phyloP scores from a whole-genome alignment of 2,797 vertebrate genomes.

The Thripadectes ignobilis region DNA sequence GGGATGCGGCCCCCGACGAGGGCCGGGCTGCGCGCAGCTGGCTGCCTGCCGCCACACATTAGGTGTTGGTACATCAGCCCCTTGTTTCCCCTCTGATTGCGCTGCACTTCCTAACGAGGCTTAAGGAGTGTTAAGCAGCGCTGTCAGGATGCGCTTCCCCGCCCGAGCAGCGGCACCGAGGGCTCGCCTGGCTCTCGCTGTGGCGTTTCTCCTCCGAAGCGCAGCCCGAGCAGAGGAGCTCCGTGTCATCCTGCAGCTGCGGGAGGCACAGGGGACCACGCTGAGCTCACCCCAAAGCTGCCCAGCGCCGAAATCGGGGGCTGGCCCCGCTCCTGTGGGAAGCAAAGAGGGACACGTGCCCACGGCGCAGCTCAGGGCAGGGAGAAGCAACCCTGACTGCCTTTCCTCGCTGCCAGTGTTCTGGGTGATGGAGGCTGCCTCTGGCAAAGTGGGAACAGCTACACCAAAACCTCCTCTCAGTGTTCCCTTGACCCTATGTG shows the following conservation, averaged over 20 bases:
- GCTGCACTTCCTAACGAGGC: background rate
- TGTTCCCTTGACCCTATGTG: background rate
- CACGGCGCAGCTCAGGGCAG: background rate
- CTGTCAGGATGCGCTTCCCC: background rate
- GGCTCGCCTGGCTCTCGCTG: background rate
- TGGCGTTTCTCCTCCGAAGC: accelerated
- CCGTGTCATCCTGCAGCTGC: accelerated
- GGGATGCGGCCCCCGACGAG: background rate
- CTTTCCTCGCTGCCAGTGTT: background rate
- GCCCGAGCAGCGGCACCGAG: background rate
- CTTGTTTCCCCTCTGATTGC: background rate
- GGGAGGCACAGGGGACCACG: background rate
- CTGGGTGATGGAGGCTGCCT: background rate
- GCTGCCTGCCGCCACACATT: background rate
- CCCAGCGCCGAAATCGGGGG: too few relatives aligned
- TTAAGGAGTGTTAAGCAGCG: background rate
- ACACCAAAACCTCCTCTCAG: background rate
- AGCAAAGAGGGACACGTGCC: accelerated
- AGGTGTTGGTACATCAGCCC: background rate
- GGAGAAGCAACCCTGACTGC: background rate
- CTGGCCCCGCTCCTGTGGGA: accelerated
- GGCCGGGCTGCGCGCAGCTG: background rate
- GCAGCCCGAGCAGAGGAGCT: background rate
- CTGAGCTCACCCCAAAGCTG: accelerated
- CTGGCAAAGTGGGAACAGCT: background rate